Evolutionary conservation across 2,888 invertebrate species (phyloP), one percentile per base, ranked within the genome.

Genomic region (Calameuta filiformis): DNA sequence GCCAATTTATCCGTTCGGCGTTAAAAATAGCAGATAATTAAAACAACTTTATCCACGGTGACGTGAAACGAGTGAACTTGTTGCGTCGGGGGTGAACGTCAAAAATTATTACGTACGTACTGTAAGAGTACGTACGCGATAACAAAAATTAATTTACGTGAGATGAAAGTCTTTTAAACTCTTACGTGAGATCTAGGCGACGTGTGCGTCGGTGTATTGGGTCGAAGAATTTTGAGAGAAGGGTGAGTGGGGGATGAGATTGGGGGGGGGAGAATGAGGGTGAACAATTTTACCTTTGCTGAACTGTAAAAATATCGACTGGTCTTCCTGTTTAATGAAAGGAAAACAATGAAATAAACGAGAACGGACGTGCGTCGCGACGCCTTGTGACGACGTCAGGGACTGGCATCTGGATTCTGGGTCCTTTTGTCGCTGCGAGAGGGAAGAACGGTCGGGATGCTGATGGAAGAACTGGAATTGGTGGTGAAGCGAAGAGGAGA

Each of bases 291-390:
- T 30, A 69, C 69, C 35, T 34, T 73, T 35, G 6, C n/a, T n/a
- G 73, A 73, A 76, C 56, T 73, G n/a, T 30, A 73, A 40, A 73
- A 76, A 56, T 73, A 56, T 76, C 12, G n/a, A 9, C 9, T 40
- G 56, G n/a, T 15, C 34, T 23, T 30, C 12, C 23, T 35, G 73
- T 35, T 35, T 15, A 77, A 68, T 74, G 73, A 74, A 75, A 77
- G 68, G 31, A 77, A 77, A 77, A 74, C 77, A 74, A 30, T 35
- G 33, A 40, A 23, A 35, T 68, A 77, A 75, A n/a, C n/a, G 37
- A 73, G 23, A 34, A 12, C 31, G 15, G 73, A 35, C 34, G 34
- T 12, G 33, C 73, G 31, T n/a, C 34, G 23, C 35, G 35, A 12
- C 35, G 73, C 40, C 40, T 40, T 40, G 15, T 40, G 15, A 40